phyloP scores from a whole-genome alignment of 1,140 invertebrate species.

The Octopus bimaculoides region DNA sequence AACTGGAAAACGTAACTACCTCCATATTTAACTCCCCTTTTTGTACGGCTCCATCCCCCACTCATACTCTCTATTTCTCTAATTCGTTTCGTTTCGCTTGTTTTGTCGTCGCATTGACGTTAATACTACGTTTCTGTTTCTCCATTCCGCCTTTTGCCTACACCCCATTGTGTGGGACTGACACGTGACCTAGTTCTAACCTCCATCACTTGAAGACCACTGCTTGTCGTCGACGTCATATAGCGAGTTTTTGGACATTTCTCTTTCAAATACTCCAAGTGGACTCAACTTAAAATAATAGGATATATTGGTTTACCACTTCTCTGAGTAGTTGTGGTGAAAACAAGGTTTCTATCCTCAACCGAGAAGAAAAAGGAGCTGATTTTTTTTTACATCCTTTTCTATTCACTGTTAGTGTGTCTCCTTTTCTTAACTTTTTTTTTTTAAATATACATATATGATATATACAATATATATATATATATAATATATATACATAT shows the following conservation, averaged over 20 bases:
- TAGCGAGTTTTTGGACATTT: conserved; percentile 1
- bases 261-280: neutral
- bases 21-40: too few species aligned
- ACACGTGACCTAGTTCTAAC: conserved; percentile 1
- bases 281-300: neutral
- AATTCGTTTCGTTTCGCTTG: neutral
- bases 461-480: too few species aligned
- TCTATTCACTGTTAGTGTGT: neutral
- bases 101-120: neutral
- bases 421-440: neutral
- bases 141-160: neutral
- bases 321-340: neutral
- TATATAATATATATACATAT: too few species aligned
- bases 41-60: too few species aligned
- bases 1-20: too few species aligned
- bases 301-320: conserved; percentile 3
- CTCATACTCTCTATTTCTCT: neutral
- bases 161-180: neutral
- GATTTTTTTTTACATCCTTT: conserved; percentile 4
- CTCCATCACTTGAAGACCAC: neutral
- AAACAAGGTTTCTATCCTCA: neutral
- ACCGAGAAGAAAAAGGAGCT: conserved; percentile 4
- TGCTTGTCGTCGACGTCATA: neutral
- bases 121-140: neutral
- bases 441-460: neutral